Evolutionary conservation across 2,113 vertebrate genomes (phyloP).

Genomic region (Axis porcinus): DNA sequence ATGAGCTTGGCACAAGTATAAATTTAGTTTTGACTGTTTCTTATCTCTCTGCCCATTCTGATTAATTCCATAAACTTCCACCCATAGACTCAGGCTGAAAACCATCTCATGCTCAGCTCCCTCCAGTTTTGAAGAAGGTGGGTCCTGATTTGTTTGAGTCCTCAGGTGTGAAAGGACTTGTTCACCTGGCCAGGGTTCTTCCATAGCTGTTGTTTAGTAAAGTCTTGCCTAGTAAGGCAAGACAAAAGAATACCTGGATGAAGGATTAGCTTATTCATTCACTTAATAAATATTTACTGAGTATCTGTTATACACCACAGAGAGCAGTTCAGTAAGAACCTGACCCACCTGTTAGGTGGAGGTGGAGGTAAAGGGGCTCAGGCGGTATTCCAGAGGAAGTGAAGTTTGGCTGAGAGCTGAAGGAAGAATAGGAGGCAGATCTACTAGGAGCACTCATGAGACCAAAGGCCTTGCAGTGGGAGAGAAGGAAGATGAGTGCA

Average conservation of each 20-base stretch:
- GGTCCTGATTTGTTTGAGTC: neutral
- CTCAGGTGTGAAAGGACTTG: neutral
- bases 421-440: neutral
- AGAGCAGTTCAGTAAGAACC: neutral
- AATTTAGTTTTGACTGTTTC: conserved; percentile 7
- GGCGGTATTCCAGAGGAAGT: neutral
- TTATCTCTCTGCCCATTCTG: neutral
- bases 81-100: neutral
- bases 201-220: neutral
- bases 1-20: neutral
- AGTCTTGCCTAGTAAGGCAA: conserved; percentile 19
- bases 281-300: neutral
- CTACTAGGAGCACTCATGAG: neutral
- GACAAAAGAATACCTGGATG: conserved; percentile 15
- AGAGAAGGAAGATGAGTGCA: neutral
- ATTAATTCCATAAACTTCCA: neutral
- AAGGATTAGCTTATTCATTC: conserved; percentile 10
- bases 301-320: neutral
- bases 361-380: neutral
- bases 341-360: neutral
- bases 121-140: neutral
- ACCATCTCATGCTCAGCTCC: neutral
- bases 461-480: neutral
- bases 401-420: neutral
- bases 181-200: neutral